Conservation (phyloP, 2,888 invertebrate genomes). For the Malachius bipustulatus region DNA sequence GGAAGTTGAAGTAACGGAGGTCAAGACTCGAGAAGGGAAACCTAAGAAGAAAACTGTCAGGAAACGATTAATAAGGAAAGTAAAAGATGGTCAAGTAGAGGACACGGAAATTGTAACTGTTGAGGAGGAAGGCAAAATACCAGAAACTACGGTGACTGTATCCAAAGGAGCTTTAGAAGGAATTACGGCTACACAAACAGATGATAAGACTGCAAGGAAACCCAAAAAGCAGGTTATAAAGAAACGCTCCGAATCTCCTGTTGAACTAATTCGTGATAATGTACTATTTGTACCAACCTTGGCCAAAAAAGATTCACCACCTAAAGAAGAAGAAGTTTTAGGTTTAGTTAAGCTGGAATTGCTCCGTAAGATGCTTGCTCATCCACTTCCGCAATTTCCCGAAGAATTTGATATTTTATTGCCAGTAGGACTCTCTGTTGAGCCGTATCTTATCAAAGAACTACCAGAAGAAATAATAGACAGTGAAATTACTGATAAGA, state of each 20-base stretch:
- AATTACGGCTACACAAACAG: constrained; percentile 22
- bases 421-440: background rate
- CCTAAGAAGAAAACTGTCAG: constrained; percentile 26
- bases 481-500: constrained; percentile 14
- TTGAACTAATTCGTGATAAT: constrained; percentile 15
- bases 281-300: constrained; percentile 31
- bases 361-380: constrained; percentile 27
- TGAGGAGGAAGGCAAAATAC: constrained; percentile 38
- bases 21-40: constrained; percentile 23
- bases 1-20: constrained; percentile 23
- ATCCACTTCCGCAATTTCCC: constrained; percentile 25
- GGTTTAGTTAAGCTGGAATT: constrained; percentile 29
- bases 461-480: constrained; percentile 24
- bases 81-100: constrained; percentile 28
- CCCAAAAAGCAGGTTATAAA: constrained; percentile 18
- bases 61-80: constrained; percentile 31
- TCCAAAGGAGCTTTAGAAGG: constrained; percentile 14
- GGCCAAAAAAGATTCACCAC: constrained; percentile 25
- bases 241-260: constrained; percentile 17
- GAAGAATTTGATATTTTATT: constrained; percentile 19
- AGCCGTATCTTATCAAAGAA: constrained; percentile 21
- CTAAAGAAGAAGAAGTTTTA: constrained; percentile 25
- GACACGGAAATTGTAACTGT: constrained; percentile 37
- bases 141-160: constrained; percentile 34
- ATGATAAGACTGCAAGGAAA: constrained; percentile 14